These are phyloP conservation scores for Stenurella melanura DNA, from an alignment of 2,888 invertebrate genomes.

Conservation along the genomic window DNA sequence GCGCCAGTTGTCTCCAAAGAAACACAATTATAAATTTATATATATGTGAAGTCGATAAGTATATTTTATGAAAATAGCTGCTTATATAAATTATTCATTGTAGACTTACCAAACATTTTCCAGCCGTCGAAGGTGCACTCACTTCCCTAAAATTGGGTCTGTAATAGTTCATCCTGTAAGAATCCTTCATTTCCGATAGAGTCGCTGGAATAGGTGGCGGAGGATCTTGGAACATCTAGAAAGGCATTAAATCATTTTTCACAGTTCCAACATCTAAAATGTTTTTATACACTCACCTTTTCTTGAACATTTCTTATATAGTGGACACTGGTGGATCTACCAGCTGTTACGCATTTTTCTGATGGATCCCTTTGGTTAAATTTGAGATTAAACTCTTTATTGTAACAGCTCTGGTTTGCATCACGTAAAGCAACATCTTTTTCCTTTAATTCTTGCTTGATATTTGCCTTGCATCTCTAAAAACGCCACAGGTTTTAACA, in stretches of 20 bases:
- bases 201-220: constrained; percentile 59
- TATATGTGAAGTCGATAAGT: too few relatives aligned
- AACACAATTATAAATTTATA: too few relatives aligned
- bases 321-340: constrained; percentile 48
- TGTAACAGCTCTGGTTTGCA: constrained; percentile 58
- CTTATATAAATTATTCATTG: too few relatives aligned
- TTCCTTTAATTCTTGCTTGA: constrained; percentile 59
- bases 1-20: not conserved
- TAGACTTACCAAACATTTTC: constrained; percentile 62
- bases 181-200: constrained; percentile 66
- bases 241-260: constrained; percentile 20
- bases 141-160: constrained; percentile 51
- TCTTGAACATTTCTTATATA: constrained; percentile 64
- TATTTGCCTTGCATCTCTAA: constrained; percentile 64
- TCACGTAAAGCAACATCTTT: constrained; percentile 62
- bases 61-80: too few relatives aligned
- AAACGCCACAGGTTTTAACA: constrained; percentile 39
- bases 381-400: constrained; percentile 57
- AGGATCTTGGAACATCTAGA: constrained; percentile 64
- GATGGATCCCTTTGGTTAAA: constrained; percentile 51
- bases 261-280: not conserved
- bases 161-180: constrained; percentile 58
- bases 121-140: constrained; percentile 61
- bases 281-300: constrained; percentile 56
- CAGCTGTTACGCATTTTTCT: constrained; percentile 47